Evolutionary conservation across 2,888 invertebrate genomes (phyloP).

Genomic region (Zaprionus obscuricornis): DNA sequence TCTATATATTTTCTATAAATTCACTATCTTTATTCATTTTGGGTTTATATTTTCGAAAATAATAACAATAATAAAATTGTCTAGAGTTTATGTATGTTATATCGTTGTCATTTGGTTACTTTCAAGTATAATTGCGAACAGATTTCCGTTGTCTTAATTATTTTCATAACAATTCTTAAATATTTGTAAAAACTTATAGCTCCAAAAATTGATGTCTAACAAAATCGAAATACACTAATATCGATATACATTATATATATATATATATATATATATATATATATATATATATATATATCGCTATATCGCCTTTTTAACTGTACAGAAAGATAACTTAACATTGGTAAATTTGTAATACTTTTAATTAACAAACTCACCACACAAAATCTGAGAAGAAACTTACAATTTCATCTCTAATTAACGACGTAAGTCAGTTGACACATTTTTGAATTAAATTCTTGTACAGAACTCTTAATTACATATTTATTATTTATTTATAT

Average conservation of each 20-base stretch:
- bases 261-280: too few relatives aligned
- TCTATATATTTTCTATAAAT: constrained; percentile 35
- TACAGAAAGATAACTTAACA: constrained; percentile 27
- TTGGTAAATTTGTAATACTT: background rate
- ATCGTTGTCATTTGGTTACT: constrained; percentile 28
- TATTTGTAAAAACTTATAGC: too few relatives aligned
- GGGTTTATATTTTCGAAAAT: constrained; percentile 2
- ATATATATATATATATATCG: too few relatives aligned
- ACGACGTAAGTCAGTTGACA: constrained; percentile 37
- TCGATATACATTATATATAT: too few relatives aligned
- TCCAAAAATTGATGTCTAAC: too few relatives aligned
- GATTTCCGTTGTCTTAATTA: too few relatives aligned
- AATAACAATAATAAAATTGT: too few relatives aligned
- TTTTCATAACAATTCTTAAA: background rate
- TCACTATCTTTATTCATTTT: constrained; percentile 26
- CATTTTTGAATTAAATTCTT: constrained; percentile 24
- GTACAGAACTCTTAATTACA: constrained; percentile 29
- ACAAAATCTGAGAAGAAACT: constrained; percentile 76
- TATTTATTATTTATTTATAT: constrained; percentile 21
- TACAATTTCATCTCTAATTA: constrained; percentile 8
- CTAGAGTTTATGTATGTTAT: constrained; percentile 18
- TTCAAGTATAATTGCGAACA: constrained; percentile 18
- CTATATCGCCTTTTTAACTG: constrained; percentile 58
- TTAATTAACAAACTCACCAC: constrained; percentile 81
- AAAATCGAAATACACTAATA: too few relatives aligned